Percentiles rank a stretch among this genome's conserved stretches.
phyloP scores from a whole-genome alignment of 2,113 vertebrate species.

The Okapia johnstoni region DNA sequence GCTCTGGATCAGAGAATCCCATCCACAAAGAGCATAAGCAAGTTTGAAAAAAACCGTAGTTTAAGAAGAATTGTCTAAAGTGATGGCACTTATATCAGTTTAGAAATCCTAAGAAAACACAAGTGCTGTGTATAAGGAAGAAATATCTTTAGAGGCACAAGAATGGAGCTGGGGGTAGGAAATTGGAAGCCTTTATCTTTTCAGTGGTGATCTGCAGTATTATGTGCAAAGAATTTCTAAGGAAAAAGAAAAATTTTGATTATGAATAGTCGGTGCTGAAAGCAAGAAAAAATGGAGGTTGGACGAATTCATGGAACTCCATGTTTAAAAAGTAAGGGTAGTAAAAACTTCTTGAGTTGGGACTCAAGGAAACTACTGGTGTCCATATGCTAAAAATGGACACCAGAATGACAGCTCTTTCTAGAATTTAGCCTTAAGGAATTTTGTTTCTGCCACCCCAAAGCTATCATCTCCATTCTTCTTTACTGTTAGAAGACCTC shows the following conservation, averaged over 20 bases:
- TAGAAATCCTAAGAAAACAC: not conserved
- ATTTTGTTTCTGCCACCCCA: not conserved
- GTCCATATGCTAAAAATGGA: not conserved
- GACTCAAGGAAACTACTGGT: not conserved
- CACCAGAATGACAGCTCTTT: not conserved
- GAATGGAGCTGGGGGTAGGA: fast-evolving
- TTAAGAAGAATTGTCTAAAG: not conserved
- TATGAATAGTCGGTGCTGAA: not conserved
- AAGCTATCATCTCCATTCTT: not conserved
- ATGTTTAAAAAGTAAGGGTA: not conserved
- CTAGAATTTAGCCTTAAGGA: not conserved
- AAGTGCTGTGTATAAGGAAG: fast-evolving
- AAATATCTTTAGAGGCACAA: not conserved
- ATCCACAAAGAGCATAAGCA: not conserved
- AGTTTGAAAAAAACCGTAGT: not conserved
- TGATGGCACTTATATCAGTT: not conserved
- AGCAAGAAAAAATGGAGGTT: not conserved
- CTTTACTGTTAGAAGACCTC: not conserved
- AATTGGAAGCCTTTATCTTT: not conserved
- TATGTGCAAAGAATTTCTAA: not conserved
- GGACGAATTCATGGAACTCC: not conserved
- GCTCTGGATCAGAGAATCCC: not conserved
- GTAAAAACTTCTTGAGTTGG: not conserved
- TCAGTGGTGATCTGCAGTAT: not conserved
- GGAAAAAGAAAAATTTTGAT: not conserved